These are phyloP conservation scores for Heterohyrax brucei DNA, from an alignment of 2,797 vertebrate genomes.

Conservation along the genomic window DNA sequence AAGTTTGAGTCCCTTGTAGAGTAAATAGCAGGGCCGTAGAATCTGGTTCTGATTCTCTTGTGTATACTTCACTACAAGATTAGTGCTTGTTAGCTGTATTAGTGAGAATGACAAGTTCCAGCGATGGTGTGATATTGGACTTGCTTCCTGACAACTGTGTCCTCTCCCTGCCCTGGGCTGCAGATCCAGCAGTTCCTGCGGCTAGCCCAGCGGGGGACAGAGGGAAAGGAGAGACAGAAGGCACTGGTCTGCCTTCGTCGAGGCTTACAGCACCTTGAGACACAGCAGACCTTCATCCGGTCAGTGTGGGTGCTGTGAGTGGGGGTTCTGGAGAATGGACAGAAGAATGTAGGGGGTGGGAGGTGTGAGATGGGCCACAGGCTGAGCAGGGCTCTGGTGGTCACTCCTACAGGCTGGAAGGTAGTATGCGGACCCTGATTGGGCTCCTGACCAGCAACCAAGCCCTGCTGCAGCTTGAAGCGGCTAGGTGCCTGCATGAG, in stretches of 20 bases:
- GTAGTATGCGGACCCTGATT: slow-evolving; percentile 93
- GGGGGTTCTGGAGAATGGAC: neutral
- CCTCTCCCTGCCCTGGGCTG: neutral
- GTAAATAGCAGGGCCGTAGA: neutral
- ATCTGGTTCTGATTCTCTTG: slow-evolving; percentile 14
- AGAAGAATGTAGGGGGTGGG: neutral
- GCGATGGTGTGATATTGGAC: neutral
- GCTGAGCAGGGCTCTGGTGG: slow-evolving; percentile 70
- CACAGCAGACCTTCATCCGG: slow-evolving; percentile 94
- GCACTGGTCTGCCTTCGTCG: slow-evolving; percentile 91
- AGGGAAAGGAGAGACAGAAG: slow-evolving; percentile 90
- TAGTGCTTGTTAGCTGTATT: slow-evolving; percentile 2
- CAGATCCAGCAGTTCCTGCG: slow-evolving; percentile 92
- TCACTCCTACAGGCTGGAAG: slow-evolving; percentile 92
- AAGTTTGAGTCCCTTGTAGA: slow-evolving; percentile 38
- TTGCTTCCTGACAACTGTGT: slow-evolving; percentile 38
- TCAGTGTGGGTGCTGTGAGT: slow-evolving; percentile 83
- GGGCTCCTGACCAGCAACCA: slow-evolving; percentile 95
- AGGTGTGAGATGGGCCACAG: neutral
- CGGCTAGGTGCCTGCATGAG: slow-evolving; percentile 95
- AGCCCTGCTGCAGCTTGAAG: slow-evolving; percentile 94
- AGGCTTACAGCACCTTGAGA: slow-evolving; percentile 92
- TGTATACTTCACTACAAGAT: neutral
- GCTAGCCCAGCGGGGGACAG: slow-evolving; percentile 90
- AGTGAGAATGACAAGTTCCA: slow-evolving; percentile 24